Evolutionary conservation across 64 coral and sea anemone species (phyloP).

Genomic region (Montipora capricornis): DNA sequence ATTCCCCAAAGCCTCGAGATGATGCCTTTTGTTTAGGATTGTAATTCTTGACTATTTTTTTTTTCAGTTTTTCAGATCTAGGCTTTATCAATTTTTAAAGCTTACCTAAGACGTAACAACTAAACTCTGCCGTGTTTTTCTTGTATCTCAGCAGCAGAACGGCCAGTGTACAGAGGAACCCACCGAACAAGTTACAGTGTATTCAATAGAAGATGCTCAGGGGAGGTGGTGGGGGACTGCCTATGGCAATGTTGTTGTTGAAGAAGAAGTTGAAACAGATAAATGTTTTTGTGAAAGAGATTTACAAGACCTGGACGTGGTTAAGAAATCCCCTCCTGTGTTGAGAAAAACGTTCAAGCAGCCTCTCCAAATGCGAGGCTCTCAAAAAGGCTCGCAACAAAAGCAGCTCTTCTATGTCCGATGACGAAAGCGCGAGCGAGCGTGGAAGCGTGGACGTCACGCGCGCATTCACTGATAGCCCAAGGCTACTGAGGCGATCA

Average conservation of each 20-base stretch:
- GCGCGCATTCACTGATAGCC: neutral
- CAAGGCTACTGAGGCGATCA: constrained; percentile 4
- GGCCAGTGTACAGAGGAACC: neutral
- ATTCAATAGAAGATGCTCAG: constrained; percentile 13
- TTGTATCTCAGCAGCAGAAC: neutral
- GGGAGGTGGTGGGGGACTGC: constrained; percentile 7
- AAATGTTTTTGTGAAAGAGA: neutral
- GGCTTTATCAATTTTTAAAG: too few species aligned
- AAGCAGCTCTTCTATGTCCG: neutral
- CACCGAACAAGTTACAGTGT: neutral
- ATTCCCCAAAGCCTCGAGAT: too few species aligned
- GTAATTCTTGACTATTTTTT: too few species aligned
- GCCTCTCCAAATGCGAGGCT: constrained; percentile 23
- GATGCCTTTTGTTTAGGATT: too few species aligned
- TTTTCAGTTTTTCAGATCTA: too few species aligned
- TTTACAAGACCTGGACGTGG: neutral
- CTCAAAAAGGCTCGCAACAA: neutral
- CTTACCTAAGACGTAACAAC: too few species aligned
- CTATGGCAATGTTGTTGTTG: neutral
- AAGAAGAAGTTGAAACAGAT: neutral
- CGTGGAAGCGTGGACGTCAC: neutral
- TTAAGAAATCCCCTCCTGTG: neutral
- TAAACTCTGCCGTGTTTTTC: neutral
- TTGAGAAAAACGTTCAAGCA: constrained; percentile 11
- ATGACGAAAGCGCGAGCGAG: neutral